A percentile compares a stretch with the other conserved stretches of the same genome.
These are phyloP conservation scores for Holcopasites calliopsidis DNA, from an alignment of 1,140 invertebrate species.

Conservation along the genomic window DNA sequence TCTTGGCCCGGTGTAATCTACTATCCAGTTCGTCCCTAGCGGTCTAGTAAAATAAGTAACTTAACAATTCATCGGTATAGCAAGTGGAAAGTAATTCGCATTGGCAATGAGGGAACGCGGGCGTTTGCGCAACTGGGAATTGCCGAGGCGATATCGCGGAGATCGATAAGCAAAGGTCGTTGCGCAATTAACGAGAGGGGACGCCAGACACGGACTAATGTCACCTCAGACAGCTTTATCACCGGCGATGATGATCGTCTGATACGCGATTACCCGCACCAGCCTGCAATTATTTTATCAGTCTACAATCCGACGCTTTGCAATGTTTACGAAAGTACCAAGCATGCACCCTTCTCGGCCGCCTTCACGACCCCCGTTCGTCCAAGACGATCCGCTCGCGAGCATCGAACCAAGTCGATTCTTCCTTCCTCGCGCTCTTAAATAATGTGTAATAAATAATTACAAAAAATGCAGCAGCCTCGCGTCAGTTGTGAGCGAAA, in stretches of 20 bases:
- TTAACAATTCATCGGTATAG: no score
- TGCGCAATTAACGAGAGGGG: conserved; percentile 43
- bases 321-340: conserved; percentile 21
- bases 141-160: conserved; percentile 34
- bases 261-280: conserved; percentile 1
- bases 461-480: no score
- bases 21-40: no score
- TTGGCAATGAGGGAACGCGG: background rate
- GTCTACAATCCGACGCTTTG: conserved; percentile 8
- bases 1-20: background rate
- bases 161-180: conserved; percentile 47
- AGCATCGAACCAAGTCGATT: background rate
- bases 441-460: no score
- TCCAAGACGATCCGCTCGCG: background rate
- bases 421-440: no score
- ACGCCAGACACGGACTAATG: conserved; percentile 49
- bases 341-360: background rate
- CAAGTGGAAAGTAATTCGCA: no score
- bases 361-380: conserved; percentile 1
- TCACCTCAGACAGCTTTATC: conserved; percentile 49
- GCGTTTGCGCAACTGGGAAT: conserved; percentile 11
- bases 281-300: conserved; percentile 21
- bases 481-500: no score
- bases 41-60: no score
- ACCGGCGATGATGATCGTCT: conserved; percentile 40